These are phyloP conservation scores for Macaca fascicularis DNA, from an alignment of 2,113 vertebrate species.

Conservation along the genomic window T2T-MFA8v1.1 NC_088375.1:115531501-115532000, in stretches of 20 bases:
- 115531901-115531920: neutral
- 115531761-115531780: neutral
- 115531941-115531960: neutral
- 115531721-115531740: neutral
- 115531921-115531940: neutral
- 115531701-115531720: neutral
- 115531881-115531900: neutral
- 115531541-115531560: neutral
- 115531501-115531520: neutral
- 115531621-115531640: neutral
- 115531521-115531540: neutral
- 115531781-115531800: neutral
- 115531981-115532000: neutral
- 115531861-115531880: neutral
- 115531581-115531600: neutral
- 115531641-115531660: neutral
- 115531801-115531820: neutral
- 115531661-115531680: neutral
- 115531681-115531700: neutral
- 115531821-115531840: neutral
- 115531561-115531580: neutral
- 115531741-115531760: neutral
- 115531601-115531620: neutral
- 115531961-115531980: neutral
- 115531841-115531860: neutral